Conservation (phyloP, 92 coral and sea anemone species). For the Chrysogorgia sp. region DNA sequence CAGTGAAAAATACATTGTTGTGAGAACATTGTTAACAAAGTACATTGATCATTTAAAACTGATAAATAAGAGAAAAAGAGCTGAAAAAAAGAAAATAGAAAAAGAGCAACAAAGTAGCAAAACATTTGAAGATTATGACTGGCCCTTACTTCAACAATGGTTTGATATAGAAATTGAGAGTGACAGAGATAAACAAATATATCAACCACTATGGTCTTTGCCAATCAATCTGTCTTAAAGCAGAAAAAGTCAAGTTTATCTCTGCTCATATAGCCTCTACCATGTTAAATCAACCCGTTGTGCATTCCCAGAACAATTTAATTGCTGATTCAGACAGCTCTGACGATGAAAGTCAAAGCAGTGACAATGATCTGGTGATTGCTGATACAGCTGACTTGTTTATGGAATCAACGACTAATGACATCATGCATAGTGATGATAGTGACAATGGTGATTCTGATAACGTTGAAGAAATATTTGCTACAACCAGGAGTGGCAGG, state of each 20-base stretch:
- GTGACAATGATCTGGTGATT: slow-evolving; percentile 30
- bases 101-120: no score
- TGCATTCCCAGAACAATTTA: slow-evolving; percentile 13
- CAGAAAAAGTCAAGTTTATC: slow-evolving; percentile 30
- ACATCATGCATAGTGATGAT: slow-evolving; percentile 15
- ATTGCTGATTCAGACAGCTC: neutral
- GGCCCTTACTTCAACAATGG: slow-evolving; percentile 22
- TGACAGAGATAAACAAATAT: slow-evolving; percentile 38
- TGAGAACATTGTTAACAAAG: no score
- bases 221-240: slow-evolving; percentile 27
- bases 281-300: neutral
- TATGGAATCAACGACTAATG: neutral
- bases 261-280: slow-evolving; percentile 39
- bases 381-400: slow-evolving; percentile 1
- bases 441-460: slow-evolving; percentile 3
- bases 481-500: slow-evolving; percentile 36
- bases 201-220: slow-evolving; percentile 24
- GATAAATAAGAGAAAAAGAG: slow-evolving; percentile 37
- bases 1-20: slow-evolving; percentile 33
- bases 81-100: slow-evolving; percentile 30
- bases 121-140: slow-evolving; percentile 31
- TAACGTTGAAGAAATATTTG: slow-evolving; percentile 31
- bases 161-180: slow-evolving; percentile 22
- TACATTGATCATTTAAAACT: slow-evolving; percentile 40
- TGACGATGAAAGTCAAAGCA: neutral